A percentile compares a stretch with the other conserved stretches of the same genome.
Evolutionary conservation across 2,797 vertebrate genomes (phyloP).

Genomic region (Gadopsis bispinosus): DNA sequence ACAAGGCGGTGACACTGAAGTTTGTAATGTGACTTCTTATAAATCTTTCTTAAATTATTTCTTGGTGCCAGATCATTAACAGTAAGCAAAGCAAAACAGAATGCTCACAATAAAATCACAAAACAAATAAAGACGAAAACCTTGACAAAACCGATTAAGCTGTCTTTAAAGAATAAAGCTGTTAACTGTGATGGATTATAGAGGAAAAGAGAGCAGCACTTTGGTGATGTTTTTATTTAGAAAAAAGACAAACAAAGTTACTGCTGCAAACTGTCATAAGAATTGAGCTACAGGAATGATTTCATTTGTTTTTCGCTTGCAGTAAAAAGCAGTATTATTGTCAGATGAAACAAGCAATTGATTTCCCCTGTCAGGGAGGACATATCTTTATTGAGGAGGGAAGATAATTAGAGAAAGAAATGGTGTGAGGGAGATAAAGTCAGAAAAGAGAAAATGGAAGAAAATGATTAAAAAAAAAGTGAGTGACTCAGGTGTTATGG

Average conservation of each 20-base stretch:
- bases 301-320: constrained; percentile 52
- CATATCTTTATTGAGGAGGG: constrained; percentile 48
- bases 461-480: constrained; percentile 30
- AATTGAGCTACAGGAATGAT: constrained; percentile 21
- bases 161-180: constrained; percentile 42
- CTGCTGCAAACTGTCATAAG: constrained; percentile 23
- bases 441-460: not conserved
- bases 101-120: constrained; percentile 21
- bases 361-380: constrained; percentile 59
- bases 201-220: constrained; percentile 17
- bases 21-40: constrained; percentile 1
- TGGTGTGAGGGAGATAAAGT: not conserved
- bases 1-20: not conserved
- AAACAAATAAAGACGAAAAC: constrained; percentile 13
- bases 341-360: constrained; percentile 66
- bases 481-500: constrained; percentile 6
- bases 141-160: constrained; percentile 25
- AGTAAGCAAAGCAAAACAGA: constrained; percentile 14
- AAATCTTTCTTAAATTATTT: constrained; percentile 10
- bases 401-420: constrained; percentile 31
- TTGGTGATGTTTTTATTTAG: constrained; percentile 36
- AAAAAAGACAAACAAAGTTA: constrained; percentile 27
- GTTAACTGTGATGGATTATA: constrained; percentile 30
- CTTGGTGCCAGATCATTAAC: constrained; percentile 27
- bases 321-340: constrained; percentile 42